Conservation (phyloP, 2,113 vertebrate genomes). For the Heterotis niloticus region DNA sequence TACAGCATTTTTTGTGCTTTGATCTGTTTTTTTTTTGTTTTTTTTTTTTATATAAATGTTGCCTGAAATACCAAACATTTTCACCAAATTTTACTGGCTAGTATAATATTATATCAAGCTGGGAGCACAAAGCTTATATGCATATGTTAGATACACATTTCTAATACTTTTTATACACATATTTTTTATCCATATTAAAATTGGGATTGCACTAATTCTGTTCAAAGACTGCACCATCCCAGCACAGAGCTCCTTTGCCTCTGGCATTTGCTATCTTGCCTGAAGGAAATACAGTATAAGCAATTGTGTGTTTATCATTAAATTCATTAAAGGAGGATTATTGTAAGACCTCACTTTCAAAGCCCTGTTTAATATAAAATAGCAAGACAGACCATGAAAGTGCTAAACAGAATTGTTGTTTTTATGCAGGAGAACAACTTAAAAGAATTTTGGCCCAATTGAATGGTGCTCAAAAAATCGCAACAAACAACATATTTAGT, state of each 20-base stretch:
- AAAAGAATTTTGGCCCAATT: slow-evolving; percentile 8
- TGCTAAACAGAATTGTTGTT: background rate
- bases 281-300: slow-evolving; percentile 26
- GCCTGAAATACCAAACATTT: no score
- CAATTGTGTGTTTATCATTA: slow-evolving; percentile 17
- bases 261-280: slow-evolving; percentile 15
- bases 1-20: no score
- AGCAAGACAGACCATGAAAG: slow-evolving; percentile 5
- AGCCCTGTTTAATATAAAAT: slow-evolving; percentile 5
- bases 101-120: no score
- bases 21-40: no score
- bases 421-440: background rate
- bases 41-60: no score
- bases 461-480: background rate
- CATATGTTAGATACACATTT: background rate
- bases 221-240: slow-evolving; percentile 10
- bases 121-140: no score
- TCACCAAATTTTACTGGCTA: no score
- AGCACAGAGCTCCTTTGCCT: slow-evolving; percentile 13
- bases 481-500: slow-evolving; percentile 24
- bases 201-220: background rate
- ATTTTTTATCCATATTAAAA: background rate
- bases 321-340: slow-evolving; percentile 19
- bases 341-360: background rate
- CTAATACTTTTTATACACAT: background rate